These are phyloP conservation scores for Ceratosolen fusciceps DNA, from an alignment of 1,140 invertebrate species.

Conservation along the genomic window DNA sequence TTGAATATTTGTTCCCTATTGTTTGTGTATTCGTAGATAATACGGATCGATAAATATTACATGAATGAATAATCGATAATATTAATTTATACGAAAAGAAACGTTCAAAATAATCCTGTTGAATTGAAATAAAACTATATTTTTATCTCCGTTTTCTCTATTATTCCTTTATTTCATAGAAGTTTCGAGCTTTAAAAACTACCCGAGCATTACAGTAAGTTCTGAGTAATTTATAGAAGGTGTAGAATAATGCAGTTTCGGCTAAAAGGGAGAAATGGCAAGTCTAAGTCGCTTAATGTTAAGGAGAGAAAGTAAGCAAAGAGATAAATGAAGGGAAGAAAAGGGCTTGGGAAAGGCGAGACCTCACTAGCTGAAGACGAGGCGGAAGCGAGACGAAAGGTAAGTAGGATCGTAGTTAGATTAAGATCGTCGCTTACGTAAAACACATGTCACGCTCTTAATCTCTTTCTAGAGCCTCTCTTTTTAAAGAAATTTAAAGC, in stretches of 20 bases:
- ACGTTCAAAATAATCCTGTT: neutral
- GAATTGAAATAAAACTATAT: no score
- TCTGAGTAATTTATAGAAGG: constrained; percentile 45
- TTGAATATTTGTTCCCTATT: no score
- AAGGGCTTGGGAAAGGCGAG: constrained; percentile 47
- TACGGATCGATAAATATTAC: no score
- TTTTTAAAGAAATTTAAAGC: neutral
- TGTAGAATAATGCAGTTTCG: constrained; percentile 18
- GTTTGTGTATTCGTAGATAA: neutral
- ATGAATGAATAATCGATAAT: no score
- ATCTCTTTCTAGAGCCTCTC: neutral
- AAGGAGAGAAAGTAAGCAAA: constrained; percentile 32
- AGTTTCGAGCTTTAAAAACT: neutral
- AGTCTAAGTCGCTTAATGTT: neutral
- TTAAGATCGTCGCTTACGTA: neutral
- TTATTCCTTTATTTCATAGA: neutral
- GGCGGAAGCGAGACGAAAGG: constrained; percentile 12
- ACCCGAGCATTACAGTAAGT: constrained; percentile 17
- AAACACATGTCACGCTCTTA: constrained; percentile 11
- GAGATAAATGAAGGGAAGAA: constrained; percentile 34
- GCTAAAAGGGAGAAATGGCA: constrained; percentile 23
- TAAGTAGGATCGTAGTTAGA: constrained; percentile 16
- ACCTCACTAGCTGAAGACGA: constrained; percentile 39
- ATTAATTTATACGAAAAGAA: neutral
- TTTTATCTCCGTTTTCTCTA: neutral